Evolutionary conservation across 37 sponge, comb jelly and placozoan species (phyloP).

Genomic region (Aplysina aerophoba): DNA sequence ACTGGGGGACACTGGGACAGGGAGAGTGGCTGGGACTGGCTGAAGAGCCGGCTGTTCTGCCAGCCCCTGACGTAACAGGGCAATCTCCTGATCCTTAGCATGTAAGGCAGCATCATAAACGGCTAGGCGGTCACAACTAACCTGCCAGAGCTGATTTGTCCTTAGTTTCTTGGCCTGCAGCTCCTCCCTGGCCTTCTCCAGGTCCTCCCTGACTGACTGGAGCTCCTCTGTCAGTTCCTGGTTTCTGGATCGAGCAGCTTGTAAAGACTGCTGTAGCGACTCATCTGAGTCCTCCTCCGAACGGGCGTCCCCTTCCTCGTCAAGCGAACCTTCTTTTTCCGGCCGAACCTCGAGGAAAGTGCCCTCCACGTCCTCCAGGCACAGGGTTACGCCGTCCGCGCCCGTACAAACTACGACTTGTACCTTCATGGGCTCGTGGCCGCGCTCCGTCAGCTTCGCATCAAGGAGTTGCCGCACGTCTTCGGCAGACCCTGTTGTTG

Average conservation of each 20-base stretch:
- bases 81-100: neutral
- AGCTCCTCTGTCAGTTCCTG: neutral
- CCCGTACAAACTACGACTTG: conserved; percentile 4
- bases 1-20: neutral
- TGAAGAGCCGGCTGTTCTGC: neutral
- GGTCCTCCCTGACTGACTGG: neutral
- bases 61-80: neutral
- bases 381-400: neutral
- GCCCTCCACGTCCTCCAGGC: conserved; percentile 33
- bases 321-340: neutral
- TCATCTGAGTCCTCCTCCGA: neutral
- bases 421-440: conserved; percentile 20
- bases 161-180: neutral
- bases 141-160: conserved; percentile 1
- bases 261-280: neutral
- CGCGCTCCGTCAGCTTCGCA: neutral
- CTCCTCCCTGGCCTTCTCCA: neutral
- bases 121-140: conserved; percentile 15
- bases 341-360: conserved; percentile 26
- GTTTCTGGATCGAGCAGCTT: neutral
- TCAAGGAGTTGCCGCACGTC: conserved; percentile 36
- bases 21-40: neutral
- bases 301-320: neutral
- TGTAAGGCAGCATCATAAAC: neutral
- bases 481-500: conserved; percentile 26